phyloP scores from a whole-genome alignment of 2,797 vertebrate genomes.

The Eidolon dupreanum region DNA sequence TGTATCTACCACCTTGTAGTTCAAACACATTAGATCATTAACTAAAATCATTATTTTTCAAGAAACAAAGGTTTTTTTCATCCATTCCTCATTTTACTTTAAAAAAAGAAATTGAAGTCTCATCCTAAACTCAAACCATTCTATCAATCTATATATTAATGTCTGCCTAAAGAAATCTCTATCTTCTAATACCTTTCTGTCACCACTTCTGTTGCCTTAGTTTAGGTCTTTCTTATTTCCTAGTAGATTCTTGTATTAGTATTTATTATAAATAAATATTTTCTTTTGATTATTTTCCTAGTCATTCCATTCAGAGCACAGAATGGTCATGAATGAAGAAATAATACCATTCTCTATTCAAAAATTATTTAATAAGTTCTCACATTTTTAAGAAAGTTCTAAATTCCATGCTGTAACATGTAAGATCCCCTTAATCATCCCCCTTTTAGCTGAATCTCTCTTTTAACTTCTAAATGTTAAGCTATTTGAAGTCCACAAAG shows the following conservation, averaged over 20 bases:
- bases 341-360: neutral
- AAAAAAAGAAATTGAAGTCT: neutral
- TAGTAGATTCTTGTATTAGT: neutral
- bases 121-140: too few relatives aligned
- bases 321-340: neutral
- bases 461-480: neutral
- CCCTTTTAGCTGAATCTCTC: neutral
- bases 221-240: neutral
- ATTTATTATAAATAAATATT: neutral
- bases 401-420: neutral
- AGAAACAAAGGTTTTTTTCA: neutral
- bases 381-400: neutral
- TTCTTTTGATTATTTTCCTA: neutral
- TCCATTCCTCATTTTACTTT: neutral
- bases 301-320: neutral
- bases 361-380: neutral
- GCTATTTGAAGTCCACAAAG: neutral
- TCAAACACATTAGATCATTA: neutral
- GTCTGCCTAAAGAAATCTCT: neutral
- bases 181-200: neutral
- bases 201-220: neutral
- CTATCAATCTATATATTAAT: neutral
- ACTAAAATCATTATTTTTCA: neutral
- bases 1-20: neutral
- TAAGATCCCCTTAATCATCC: neutral